Conservation (phyloP, 2,888 invertebrate genomes). For the Ptilodon capucinus region DNA sequence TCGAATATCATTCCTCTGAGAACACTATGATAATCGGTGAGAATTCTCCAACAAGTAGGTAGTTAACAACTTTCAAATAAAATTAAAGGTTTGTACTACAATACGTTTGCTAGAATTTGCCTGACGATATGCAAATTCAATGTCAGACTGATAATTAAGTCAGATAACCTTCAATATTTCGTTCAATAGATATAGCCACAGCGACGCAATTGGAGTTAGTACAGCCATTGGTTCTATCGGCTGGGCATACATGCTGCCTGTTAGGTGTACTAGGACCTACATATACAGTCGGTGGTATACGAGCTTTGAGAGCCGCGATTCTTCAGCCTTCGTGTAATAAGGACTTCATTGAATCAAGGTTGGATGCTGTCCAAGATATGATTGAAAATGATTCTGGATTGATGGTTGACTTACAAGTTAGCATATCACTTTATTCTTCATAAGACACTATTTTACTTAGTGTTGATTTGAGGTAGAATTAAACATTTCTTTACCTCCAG, state of each 20-base stretch:
- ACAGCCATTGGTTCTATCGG: constrained; percentile 74
- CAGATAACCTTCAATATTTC: constrained; percentile 1
- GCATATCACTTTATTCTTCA: neutral
- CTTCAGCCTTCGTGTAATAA: constrained; percentile 89
- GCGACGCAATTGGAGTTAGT: constrained; percentile 90
- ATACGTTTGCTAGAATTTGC: neutral
- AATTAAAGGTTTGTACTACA: too few species aligned
- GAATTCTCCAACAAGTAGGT: neutral
- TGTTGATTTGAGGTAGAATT: too few species aligned
- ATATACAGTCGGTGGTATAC: constrained; percentile 85
- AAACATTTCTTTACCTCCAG: constrained; percentile 68
- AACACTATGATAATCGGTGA: constrained; percentile 92
- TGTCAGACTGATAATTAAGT: neutral
- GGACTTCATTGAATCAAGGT: constrained; percentile 85
- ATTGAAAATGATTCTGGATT: constrained; percentile 85
- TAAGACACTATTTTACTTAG: too few species aligned
- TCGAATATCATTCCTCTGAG: constrained; percentile 92
- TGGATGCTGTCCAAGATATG: constrained; percentile 90
- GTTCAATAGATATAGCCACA: constrained; percentile 88
- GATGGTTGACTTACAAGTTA: constrained; percentile 84
- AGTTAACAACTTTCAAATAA: neutral
- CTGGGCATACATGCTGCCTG: constrained; percentile 69
- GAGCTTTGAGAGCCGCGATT: constrained; percentile 90
- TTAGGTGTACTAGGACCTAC: constrained; percentile 72
- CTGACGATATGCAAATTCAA: neutral